phyloP scores from a whole-genome alignment of 1,140 invertebrate genomes.

The Tyrophagus putrescentiae region DNA sequence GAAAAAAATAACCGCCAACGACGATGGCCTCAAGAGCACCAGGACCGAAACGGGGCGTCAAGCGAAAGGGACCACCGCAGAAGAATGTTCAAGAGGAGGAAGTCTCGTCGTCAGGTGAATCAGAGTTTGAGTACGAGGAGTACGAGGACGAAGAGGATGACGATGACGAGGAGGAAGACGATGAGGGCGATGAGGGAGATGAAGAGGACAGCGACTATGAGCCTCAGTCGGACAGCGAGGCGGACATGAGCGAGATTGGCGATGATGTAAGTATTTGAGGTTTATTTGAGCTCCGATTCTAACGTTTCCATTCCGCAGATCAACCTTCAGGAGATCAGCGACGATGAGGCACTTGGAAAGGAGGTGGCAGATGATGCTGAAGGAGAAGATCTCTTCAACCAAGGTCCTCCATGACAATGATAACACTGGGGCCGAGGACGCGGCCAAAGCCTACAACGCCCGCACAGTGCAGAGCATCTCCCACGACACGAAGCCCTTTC shows the following conservation, averaged over 20 bases:
- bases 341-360: neutral
- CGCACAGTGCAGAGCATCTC: neutral
- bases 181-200: slow-evolving; percentile 29
- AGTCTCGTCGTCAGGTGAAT: neutral
- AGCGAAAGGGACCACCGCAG: slow-evolving; percentile 3
- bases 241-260: slow-evolving; percentile 3
- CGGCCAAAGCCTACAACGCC: neutral
- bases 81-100: neutral
- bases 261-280: slow-evolving; percentile 2
- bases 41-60: neutral
- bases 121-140: neutral
- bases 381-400: slow-evolving; percentile 7
- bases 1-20: neutral
- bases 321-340: neutral
- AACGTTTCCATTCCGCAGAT: slow-evolving; percentile 12
- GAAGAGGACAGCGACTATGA: slow-evolving; percentile 20
- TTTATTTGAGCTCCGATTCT: neutral
- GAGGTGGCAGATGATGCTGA: slow-evolving; percentile 1
- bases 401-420: neutral
- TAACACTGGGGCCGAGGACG: neutral
- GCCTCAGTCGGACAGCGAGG: neutral
- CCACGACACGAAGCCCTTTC: slow-evolving; percentile 5
- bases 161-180: slow-evolving; percentile 13
- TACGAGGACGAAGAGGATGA: slow-evolving; percentile 23
- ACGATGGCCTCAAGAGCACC: too few relatives aligned